Evolutionary conservation across 2,888 invertebrate genomes (phyloP).

Genomic region (Parascotia fuliginaria): DNA sequence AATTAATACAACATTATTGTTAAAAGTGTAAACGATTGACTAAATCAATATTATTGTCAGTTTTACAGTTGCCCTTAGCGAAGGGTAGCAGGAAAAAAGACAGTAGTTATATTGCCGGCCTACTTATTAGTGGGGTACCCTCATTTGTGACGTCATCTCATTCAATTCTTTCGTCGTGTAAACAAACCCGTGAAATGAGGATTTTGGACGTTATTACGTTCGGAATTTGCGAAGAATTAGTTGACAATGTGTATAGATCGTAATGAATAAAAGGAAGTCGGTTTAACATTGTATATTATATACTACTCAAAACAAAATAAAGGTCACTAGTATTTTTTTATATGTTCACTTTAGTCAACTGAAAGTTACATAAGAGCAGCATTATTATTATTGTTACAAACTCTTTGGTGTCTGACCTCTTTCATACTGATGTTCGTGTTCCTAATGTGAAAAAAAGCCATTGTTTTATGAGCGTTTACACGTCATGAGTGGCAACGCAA

Average conservation of each 20-base stretch:
- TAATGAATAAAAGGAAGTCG: too few species aligned
- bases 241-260: not conserved
- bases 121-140: constrained; percentile 57
- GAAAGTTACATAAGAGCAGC: too few species aligned
- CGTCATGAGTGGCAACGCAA: too few species aligned
- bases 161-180: constrained; percentile 51
- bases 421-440: too few species aligned
- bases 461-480: too few species aligned
- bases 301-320: too few species aligned
- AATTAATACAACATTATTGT: not conserved
- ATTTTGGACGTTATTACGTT: not conserved
- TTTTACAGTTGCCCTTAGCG: constrained; percentile 28
- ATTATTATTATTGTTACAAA: too few species aligned
- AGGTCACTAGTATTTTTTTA: too few species aligned
- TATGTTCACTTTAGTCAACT: too few species aligned
- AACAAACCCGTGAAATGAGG: constrained; percentile 14
- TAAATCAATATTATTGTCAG: constrained; percentile 28
- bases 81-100: constrained; percentile 43
- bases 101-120: constrained; percentile 43
- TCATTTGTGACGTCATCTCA: constrained; percentile 61
- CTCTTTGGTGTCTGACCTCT: too few species aligned
- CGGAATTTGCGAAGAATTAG: not conserved
- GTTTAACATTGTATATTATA: too few species aligned
- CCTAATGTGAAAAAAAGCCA: too few species aligned
- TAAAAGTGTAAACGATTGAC: constrained; percentile 18